Percentiles rank a stretch among this genome's conserved stretches.
Conservation (phyloP, 2,113 vertebrate genomes). For the Piprites chloris region DNA sequence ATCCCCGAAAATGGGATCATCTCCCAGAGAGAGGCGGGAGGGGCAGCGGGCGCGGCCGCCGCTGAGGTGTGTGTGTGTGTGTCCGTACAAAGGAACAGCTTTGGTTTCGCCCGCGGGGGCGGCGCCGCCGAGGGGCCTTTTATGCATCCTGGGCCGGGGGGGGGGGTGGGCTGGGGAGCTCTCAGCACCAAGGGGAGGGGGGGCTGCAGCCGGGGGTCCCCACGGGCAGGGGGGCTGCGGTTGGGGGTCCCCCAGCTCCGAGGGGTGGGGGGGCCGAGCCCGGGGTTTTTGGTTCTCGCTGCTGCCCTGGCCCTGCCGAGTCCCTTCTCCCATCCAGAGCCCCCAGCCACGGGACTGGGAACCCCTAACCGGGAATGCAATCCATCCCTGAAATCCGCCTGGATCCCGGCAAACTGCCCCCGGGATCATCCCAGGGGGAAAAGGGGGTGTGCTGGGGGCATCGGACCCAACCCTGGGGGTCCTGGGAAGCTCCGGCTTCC, state of each 20-base stretch:
- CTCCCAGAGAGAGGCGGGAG: not conserved
- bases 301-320: not conserved
- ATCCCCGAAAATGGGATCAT: not conserved
- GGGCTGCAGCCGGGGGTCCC: not conserved
- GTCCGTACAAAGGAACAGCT: constrained; percentile 72
- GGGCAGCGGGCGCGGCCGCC: constrained; percentile 54
- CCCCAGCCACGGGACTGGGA: not conserved
- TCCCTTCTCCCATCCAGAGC: not conserved
- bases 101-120: constrained; percentile 72
- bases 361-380: no score
- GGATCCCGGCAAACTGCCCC: not conserved
- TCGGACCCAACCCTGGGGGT: not conserved
- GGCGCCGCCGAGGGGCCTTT: not conserved
- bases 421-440: not conserved
- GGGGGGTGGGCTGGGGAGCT: no score
- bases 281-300: not conserved
- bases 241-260: not conserved
- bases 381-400: not conserved
- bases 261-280: not conserved
- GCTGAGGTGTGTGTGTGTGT: constrained; percentile 56
- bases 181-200: not conserved
- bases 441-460: not conserved
- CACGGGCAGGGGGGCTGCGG: no score
- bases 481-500: not conserved
- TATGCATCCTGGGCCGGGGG: not conserved